Conservation (phyloP, 1,140 invertebrate species). For the Lysiphlebus fabarum region DNA sequence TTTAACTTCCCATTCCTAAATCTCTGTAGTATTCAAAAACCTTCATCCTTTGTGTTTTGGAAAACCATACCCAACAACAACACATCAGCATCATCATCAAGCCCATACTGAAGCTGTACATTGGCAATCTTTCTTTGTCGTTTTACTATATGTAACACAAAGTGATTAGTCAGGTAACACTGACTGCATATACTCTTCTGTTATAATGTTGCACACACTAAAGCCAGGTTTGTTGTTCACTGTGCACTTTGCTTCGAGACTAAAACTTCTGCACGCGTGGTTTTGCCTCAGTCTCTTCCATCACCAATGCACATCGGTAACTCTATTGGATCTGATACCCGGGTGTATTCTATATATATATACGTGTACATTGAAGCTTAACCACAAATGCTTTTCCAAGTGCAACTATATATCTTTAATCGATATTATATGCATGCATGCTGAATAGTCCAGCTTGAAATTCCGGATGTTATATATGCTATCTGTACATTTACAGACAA, state of each 20-base stretch:
- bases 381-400: neutral
- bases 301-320: too few relatives aligned
- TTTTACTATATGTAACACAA: constrained; percentile 32
- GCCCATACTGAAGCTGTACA: neutral
- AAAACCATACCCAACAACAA: constrained; percentile 1
- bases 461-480: too few relatives aligned
- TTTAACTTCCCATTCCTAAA: neutral
- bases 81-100: constrained; percentile 12
- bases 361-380: too few relatives aligned
- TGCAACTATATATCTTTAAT: too few relatives aligned
- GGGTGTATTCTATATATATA: neutral
- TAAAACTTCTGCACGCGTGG: constrained; percentile 20
- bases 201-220: constrained; percentile 38
- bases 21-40: neutral
- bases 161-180: constrained; percentile 51
- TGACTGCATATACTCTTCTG: constrained; percentile 31
- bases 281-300: neutral
- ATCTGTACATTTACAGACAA: too few relatives aligned
- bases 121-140: constrained; percentile 28
- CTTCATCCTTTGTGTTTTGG: constrained; percentile 1
- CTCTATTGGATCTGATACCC: too few relatives aligned
- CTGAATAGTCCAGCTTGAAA: too few relatives aligned
- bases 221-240: constrained; percentile 33
- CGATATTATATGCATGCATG: too few relatives aligned
- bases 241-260: constrained; percentile 22